Conservation (phyloP, 1,140 invertebrate genomes). For the Lordiphosa collinella region DNA sequence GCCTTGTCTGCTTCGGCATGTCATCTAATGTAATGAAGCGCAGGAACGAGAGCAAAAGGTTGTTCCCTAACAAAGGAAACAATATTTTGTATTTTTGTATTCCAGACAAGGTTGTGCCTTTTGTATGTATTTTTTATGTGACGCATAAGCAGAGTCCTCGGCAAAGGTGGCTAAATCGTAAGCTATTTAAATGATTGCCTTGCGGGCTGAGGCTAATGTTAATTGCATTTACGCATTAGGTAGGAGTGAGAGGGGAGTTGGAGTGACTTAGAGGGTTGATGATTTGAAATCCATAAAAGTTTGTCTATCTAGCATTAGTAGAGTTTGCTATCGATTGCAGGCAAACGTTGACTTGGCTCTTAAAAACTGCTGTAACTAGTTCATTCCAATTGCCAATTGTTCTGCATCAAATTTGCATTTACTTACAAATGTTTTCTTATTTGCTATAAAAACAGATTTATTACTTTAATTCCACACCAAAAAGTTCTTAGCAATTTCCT, state of each 20-base stretch:
- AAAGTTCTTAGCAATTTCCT: no score
- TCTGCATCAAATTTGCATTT: no score
- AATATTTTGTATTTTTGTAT: constrained; percentile 41
- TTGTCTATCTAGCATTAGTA: no score
- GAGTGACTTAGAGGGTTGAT: constrained; percentile 11
- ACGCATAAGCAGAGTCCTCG: constrained; percentile 30
- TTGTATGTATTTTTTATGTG: constrained; percentile 22
- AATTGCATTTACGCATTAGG: constrained; percentile 31
- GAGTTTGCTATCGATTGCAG: no score
- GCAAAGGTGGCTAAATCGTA: constrained; percentile 32
- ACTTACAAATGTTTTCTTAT: no score
- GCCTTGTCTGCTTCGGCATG: constrained; percentile 17
- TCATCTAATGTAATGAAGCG: constrained; percentile 57
- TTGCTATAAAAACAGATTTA: no score
- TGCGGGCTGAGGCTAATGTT: constrained; percentile 12
- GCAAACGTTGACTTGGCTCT: no score
- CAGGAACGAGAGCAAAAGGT: constrained; percentile 27
- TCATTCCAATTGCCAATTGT: no score
- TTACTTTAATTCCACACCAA: no score
- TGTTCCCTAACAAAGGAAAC: constrained; percentile 7
- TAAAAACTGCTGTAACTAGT: no score
- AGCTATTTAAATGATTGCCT: constrained; percentile 46
- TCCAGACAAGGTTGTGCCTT: constrained; percentile 14
- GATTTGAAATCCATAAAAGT: no score
- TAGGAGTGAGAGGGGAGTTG: background rate